Evolutionary conservation across 2,797 vertebrate species (phyloP), one percentile per base, ranked within the genome.

Genomic region (Acomys russatus): DNA sequence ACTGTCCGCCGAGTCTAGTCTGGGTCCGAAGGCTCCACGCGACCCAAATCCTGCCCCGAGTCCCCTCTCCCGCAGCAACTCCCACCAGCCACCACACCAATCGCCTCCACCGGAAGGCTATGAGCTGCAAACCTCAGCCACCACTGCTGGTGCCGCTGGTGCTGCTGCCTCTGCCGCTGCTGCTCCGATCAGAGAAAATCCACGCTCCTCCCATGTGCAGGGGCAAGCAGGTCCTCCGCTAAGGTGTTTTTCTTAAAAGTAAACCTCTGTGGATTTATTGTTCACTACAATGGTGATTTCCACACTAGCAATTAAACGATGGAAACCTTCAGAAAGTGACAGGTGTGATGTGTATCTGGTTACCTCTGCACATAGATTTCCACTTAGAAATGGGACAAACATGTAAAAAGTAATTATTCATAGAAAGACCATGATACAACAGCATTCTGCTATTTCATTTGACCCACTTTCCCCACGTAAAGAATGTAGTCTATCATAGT

Each of bases 211-310:
- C n/a, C n/a, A n/a, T n/a, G n/a, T n/a, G n/a, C n/a, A n/a, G n/a
- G n/a, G n/a, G n/a, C n/a, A n/a, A n/a, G n/a, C n/a, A n/a, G n/a
- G n/a, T n/a, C n/a, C n/a, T n/a, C n/a, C n/a, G n/a, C n/a, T n/a
- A 49, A 91, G 10, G n/a, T 76, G 49, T 56, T 83, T 82, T n/a
- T 14, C 28, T 78, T 92, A 44, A 63, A 23, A 56, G 49, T 54
- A 28, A 88, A 84, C 3, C 38, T 59, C 64, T 66, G 35, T 49
- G 51, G 30, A 38, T 38, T 38, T 86, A 11, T 71, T 25, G 71
- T 96, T 93, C 20, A 70, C 76, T 30, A 9, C 63, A n/a, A 68
- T 74, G 51, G 90, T 96, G 14, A 28, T 85, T 88, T 97, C 4
- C 66, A 64, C 1, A 88, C 0, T 76, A 78, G 28, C 1, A 22